Evolutionary conservation across 2,888 invertebrate genomes (phyloP), one percentile per base, ranked within the genome.

Genomic region (Labia minor): DNA sequence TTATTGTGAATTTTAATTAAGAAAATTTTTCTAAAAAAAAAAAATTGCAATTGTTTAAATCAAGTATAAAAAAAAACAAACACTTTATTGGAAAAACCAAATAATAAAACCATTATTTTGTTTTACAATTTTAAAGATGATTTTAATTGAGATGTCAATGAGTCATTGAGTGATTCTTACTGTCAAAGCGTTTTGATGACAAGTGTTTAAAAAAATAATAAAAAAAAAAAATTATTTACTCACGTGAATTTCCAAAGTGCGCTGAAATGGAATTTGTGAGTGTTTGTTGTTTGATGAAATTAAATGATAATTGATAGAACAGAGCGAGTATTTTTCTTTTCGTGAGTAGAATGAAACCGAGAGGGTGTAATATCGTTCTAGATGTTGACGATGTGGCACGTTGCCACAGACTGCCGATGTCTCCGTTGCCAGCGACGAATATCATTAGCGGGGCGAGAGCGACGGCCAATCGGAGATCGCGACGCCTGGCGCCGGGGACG

Each of bases 401-500:
- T 14, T 49, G 49, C 49, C 49, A 49, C 49, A 49, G 49, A 49
- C 49, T 49, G 49, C 49, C 49, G 49, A 4, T 14, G 49, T 49
- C 16, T 49, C 49, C 49, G 49, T 14, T 14, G 49, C 49, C 49
- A 49, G 3, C 49, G 49, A 49, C 49, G 49, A 49, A 49, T 49
- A 49, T 49, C 49, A 49, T 49, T 49, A 49, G 49, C 49, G 49
- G 49, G 49, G 49, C 49, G 49, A 49, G 49, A 49, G 49, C 14
- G 49, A n/a, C 49, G 49, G n/a, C 49, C 49, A 49, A 49, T 49
- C 49, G 14, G 49, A 49, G 49, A 49, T 49, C 49, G 49, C 49
- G 49, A 49, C 49, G 49, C 49, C 49, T 49, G 49, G 49, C 49
- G 49, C 49, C 49, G 49, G 49, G 16, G n/a, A 4, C 49, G 49